Conservation (phyloP, 35 echinoderm and acorn worm species). For the Apostichopus japonicus region DNA sequence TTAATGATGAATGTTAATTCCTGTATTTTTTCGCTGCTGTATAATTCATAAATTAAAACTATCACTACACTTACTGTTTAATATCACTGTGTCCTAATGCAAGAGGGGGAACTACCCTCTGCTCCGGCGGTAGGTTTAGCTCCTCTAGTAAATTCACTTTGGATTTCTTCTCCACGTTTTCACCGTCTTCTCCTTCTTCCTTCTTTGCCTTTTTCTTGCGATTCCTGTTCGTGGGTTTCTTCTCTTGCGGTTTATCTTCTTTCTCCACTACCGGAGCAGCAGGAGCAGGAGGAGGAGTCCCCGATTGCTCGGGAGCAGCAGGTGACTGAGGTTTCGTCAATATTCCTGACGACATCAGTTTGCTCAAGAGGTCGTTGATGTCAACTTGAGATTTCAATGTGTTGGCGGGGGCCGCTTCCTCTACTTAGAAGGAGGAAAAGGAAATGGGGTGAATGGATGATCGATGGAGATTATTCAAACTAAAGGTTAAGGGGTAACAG, state of each 20-base stretch:
- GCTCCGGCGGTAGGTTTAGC: neutral
- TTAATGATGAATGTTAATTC: neutral
- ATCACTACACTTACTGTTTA: slow-evolving; percentile 25
- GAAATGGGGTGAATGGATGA: too few species aligned
- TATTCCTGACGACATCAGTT: slow-evolving; percentile 72
- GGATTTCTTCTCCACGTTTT: slow-evolving; percentile 28
- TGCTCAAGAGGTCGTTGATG: slow-evolving; percentile 69
- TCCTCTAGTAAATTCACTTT: slow-evolving; percentile 29
- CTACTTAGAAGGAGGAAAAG: neutral
- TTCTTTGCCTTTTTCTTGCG: slow-evolving; percentile 28
- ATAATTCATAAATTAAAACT: neutral
- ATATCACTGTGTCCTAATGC: slow-evolving; percentile 9
- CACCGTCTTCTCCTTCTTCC: slow-evolving; percentile 27
- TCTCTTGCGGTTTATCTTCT: slow-evolving; percentile 9
- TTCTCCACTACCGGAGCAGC: neutral
- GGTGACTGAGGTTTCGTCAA: slow-evolving; percentile 65
- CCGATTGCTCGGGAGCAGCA: slow-evolving; percentile 5
- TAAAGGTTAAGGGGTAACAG: too few species aligned
- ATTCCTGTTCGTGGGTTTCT: slow-evolving; percentile 5
- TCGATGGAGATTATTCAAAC: too few species aligned
- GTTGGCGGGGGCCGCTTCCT: neutral
- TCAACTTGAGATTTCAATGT: slow-evolving; percentile 63
- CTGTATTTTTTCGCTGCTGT: neutral
- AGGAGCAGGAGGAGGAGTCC: slow-evolving; percentile 27
- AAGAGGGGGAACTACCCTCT: slow-evolving; percentile 17